Conservation (phyloP, 2,888 invertebrate species). For the Fragum whitleyi region DNA sequence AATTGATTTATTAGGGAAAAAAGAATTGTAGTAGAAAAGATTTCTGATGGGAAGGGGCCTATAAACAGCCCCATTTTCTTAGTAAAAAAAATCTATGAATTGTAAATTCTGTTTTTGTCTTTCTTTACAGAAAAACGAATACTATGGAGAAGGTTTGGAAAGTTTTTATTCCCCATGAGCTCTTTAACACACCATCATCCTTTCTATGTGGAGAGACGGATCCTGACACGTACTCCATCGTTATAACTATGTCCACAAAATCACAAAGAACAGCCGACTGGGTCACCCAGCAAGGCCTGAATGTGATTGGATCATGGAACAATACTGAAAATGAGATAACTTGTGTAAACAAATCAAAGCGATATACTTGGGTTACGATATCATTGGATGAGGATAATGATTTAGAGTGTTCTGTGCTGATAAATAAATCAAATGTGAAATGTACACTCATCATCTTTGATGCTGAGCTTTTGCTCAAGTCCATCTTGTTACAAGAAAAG, state of each 20-base stretch:
- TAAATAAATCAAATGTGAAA: conserved; percentile 15
- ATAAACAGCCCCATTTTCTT: no score
- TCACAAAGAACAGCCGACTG: neutral
- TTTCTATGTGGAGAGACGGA: conserved; percentile 61
- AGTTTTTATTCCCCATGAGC: conserved; percentile 66
- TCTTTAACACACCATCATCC: conserved; percentile 49
- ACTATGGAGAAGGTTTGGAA: conserved; percentile 57
- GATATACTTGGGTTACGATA: conserved; percentile 28
- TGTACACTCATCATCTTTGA: conserved; percentile 68
- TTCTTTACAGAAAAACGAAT: no score
- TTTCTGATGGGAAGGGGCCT: no score
- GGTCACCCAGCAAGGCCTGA: conserved; percentile 7
- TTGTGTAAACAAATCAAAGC: no score
- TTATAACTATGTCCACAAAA: conserved; percentile 55
- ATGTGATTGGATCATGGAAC: conserved; percentile 44
- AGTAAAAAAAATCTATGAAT: no score
- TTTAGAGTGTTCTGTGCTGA: conserved; percentile 45
- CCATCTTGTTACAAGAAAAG: conserved; percentile 47
- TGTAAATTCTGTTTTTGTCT: no score
- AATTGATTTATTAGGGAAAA: no score
- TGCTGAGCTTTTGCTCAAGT: conserved; percentile 63
- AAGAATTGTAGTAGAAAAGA: no score
- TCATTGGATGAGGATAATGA: conserved; percentile 22
- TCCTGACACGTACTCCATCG: conserved; percentile 46
- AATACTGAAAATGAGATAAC: neutral